These are phyloP conservation scores for Ypsolopha scabrella DNA, from an alignment of 2,888 invertebrate genomes.

Conservation along the genomic window DNA sequence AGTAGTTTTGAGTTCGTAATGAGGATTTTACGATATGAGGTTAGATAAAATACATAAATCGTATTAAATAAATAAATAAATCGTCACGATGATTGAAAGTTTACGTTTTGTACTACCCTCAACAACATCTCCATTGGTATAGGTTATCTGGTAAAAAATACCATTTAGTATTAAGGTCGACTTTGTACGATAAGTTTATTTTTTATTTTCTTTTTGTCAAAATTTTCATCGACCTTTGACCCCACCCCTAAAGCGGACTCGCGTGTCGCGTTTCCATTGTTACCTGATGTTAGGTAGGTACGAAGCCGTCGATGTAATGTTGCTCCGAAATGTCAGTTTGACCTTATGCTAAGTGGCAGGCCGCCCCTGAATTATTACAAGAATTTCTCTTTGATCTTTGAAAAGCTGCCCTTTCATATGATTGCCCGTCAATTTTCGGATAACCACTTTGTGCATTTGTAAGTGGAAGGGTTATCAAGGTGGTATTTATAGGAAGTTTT, in stretches of 20 bases:
- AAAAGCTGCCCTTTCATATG: constrained; percentile 46
- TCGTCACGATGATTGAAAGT: too few species aligned
- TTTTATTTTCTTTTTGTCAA: neutral
- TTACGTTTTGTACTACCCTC: too few species aligned
- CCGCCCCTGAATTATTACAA: constrained; percentile 45
- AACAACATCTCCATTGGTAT: too few species aligned
- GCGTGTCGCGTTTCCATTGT: constrained; percentile 32
- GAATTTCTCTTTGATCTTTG: constrained; percentile 52
- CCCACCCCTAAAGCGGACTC: constrained; percentile 29
- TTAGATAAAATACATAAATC: too few species aligned
- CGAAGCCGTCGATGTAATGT: constrained; percentile 43
- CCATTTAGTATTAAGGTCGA: too few species aligned
- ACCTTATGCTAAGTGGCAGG: constrained; percentile 59
- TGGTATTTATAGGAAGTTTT: neutral
- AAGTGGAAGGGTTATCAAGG: neutral
- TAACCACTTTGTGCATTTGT: neutral
- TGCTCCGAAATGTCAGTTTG: constrained; percentile 63
- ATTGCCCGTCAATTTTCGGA: constrained; percentile 42
- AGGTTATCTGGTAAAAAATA: too few species aligned
- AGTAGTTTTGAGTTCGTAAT: too few species aligned
- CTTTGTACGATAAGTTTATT: too few species aligned
- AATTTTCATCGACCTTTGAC: neutral
- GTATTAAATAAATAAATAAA: too few species aligned
- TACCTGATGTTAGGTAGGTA: constrained; percentile 24
- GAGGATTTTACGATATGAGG: too few species aligned